Percentiles rank a stretch among this genome's conserved stretches.
Evolutionary conservation across 2,113 vertebrate genomes (phyloP).

Genomic region (Leucoraja erinaceus): DNA sequence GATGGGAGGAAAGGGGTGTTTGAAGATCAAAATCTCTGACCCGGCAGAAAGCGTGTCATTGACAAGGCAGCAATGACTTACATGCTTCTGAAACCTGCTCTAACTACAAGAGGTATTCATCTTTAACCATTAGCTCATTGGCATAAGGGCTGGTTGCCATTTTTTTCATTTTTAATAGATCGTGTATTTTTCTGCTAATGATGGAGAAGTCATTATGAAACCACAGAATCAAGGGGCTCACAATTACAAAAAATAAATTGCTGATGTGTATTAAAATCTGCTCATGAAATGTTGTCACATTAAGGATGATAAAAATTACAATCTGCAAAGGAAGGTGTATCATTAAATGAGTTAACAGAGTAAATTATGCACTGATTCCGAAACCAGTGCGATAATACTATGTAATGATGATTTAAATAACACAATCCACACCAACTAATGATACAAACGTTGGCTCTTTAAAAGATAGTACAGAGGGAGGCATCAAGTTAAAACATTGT

Average conservation of each 20-base stretch:
- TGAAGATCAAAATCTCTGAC: no score
- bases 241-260: background rate
- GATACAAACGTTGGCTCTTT: background rate
- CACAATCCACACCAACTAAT: background rate
- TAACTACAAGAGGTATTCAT: no score
- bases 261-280: background rate
- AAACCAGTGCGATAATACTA: background rate
- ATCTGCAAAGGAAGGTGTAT: background rate
- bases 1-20: no score
- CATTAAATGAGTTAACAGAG: background rate
- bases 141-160: background rate
- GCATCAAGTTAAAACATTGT: no score
- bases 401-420: background rate
- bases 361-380: background rate
- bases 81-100: no score
- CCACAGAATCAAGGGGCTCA: background rate
- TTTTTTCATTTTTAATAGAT: background rate
- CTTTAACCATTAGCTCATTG: background rate
- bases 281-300: background rate
- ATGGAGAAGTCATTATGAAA: background rate
- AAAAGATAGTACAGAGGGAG: background rate
- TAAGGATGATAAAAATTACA: background rate
- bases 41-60: no score
- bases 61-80: no score
- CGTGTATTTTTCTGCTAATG: background rate